Conservation (phyloP, 2,113 vertebrate species). For the Oryzias melastigma region DNA sequence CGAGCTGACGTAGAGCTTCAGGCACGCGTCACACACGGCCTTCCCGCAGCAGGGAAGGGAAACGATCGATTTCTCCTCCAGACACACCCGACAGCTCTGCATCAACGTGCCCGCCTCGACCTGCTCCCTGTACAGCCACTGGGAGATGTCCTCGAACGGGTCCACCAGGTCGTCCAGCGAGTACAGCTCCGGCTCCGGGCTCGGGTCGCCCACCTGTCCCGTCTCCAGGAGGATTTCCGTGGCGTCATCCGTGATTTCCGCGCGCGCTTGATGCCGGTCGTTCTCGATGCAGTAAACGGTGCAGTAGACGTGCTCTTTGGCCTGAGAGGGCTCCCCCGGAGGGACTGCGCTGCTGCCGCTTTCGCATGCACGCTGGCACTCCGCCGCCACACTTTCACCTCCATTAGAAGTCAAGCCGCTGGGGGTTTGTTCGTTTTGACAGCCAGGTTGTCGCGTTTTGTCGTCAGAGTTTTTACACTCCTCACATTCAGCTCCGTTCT, state of each 20-base stretch:
- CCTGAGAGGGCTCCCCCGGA: slow-evolving; percentile 13
- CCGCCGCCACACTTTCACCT: slow-evolving; percentile 21
- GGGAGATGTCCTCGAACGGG: slow-evolving; percentile 51
- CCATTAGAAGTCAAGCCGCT: slow-evolving; percentile 33
- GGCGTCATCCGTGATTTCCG: slow-evolving; percentile 34
- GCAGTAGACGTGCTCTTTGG: slow-evolving; percentile 84
- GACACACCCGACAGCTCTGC: slow-evolving; percentile 88
- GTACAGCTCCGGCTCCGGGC: slow-evolving; percentile 73
- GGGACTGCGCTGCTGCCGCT: slow-evolving; percentile 5
- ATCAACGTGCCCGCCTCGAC: slow-evolving; percentile 7
- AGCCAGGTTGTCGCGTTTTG: slow-evolving; percentile 26
- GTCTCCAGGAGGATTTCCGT: slow-evolving; percentile 28
- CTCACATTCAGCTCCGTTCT: slow-evolving; percentile 12
- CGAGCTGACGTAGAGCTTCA: slow-evolving; percentile 90
- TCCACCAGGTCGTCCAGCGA: slow-evolving; percentile 80
- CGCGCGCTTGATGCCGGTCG: slow-evolving; percentile 59
- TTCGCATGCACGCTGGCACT: slow-evolving; percentile 12
- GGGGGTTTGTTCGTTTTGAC: slow-evolving; percentile 38
- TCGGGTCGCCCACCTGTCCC: slow-evolving; percentile 61
- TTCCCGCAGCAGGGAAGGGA: slow-evolving; percentile 92
- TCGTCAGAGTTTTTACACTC: slow-evolving; percentile 31
- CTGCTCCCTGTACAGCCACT: slow-evolving; percentile 18
- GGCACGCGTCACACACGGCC: slow-evolving; percentile 93
- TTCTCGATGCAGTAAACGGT: slow-evolving; percentile 82
- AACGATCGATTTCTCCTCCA: slow-evolving; percentile 86